Conservation (phyloP, 2,888 invertebrate genomes). For the Macrophya annulata region DNA sequence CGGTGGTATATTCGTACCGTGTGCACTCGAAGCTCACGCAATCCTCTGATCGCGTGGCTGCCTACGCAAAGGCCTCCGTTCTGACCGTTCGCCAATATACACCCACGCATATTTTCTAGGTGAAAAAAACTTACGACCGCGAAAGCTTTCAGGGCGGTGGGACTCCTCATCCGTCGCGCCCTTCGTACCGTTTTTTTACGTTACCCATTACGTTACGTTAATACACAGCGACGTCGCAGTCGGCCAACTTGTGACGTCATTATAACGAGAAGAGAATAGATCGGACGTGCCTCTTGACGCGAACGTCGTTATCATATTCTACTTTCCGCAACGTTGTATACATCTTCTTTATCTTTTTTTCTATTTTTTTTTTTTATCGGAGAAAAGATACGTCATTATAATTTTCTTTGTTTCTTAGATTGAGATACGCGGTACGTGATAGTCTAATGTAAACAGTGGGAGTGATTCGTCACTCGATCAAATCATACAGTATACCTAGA, state of each 20-base stretch:
- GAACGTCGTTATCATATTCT: neutral
- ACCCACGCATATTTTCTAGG: slow-evolving; percentile 58
- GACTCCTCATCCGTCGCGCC: slow-evolving; percentile 4
- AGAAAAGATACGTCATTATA: neutral
- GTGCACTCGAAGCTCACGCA: slow-evolving; percentile 60
- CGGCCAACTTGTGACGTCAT: slow-evolving; percentile 13
- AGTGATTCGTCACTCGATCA: slow-evolving; percentile 33
- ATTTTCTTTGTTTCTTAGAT: neutral
- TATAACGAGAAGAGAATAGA: neutral
- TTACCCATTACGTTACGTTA: slow-evolving; percentile 15
- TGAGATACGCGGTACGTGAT: slow-evolving; percentile 2
- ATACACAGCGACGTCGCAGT: neutral
- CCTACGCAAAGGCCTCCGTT: slow-evolving; percentile 53
- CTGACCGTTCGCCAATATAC: slow-evolving; percentile 61
- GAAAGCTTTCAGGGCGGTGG: slow-evolving; percentile 16
- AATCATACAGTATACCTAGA: neutral
- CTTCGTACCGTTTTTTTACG: slow-evolving; percentile 20
- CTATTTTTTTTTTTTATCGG: neutral
- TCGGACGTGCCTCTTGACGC: neutral
- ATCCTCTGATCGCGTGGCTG: slow-evolving; percentile 58
- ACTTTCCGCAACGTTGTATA: neutral
- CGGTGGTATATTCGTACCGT: slow-evolving; percentile 61
- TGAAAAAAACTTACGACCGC: slow-evolving; percentile 36
- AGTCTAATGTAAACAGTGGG: slow-evolving; percentile 19
- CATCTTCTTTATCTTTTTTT: neutral